Evolutionary conservation across 30 jellyfish, hydroid and myxozoan species (phyloP).

Genomic region (Aurelia aurita): DNA sequence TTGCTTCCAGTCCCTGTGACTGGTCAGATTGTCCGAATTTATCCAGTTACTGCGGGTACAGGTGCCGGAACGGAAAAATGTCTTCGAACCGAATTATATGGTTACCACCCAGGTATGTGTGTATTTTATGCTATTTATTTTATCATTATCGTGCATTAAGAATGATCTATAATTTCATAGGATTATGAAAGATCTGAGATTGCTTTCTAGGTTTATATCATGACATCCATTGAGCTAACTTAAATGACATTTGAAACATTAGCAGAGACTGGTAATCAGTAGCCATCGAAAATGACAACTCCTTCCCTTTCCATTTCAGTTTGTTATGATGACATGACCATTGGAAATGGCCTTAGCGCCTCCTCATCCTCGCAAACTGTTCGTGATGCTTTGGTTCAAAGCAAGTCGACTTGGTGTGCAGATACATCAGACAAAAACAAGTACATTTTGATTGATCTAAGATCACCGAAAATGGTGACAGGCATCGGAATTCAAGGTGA

Average conservation of each 20-base stretch:
- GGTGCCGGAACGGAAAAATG: conserved; percentile 13
- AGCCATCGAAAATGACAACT: too few species aligned
- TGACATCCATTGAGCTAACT: too few species aligned
- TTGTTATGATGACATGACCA: conserved; percentile 49
- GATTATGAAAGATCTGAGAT: too few species aligned
- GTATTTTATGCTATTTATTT: neutral
- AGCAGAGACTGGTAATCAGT: too few species aligned
- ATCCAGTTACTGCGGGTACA: conserved; percentile 35
- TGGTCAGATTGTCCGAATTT: conserved; percentile 31
- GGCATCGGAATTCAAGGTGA: conserved; percentile 71
- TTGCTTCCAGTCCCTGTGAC: conserved; percentile 42
- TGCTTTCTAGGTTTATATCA: too few species aligned
- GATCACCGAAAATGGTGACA: conserved; percentile 32
- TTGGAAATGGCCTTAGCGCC: neutral
- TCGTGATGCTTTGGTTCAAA: conserved; percentile 5
- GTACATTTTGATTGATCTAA: conserved; percentile 19
- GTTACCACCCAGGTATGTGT: conserved; percentile 63
- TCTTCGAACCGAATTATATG: conserved; percentile 49
- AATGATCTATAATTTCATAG: too few species aligned
- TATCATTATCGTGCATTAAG: too few species aligned
- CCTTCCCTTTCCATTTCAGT: neutral
- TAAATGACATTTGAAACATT: too few species aligned
- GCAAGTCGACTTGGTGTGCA: conserved; percentile 54
- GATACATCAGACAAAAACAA: conserved; percentile 20
- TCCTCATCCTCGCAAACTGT: conserved; percentile 28